Percentiles rank a stretch among this genome's conserved stretches.
These are phyloP conservation scores for Hartigia nigra DNA, from an alignment of 2,888 invertebrate species.

Conservation along the genomic window DNA sequence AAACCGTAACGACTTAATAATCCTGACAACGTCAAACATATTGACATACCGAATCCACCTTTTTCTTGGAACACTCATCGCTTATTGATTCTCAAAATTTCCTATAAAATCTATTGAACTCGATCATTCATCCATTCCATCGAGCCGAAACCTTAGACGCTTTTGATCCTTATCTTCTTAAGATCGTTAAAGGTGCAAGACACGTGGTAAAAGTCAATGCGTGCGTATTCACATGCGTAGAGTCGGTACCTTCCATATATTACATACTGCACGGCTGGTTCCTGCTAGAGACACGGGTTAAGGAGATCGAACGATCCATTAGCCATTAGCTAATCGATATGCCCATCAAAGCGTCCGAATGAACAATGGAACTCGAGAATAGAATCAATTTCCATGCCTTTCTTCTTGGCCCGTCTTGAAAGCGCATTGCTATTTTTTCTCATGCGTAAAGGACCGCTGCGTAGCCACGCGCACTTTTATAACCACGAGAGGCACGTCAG, in stretches of 20 bases:
- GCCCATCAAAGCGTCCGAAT: constrained; percentile 24
- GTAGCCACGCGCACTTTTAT: not conserved
- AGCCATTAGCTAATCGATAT: constrained; percentile 26
- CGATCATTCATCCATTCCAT: constrained; percentile 38
- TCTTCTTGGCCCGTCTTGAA: constrained; percentile 5
- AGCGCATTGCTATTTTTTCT: constrained; percentile 9
- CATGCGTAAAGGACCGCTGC: constrained; percentile 1
- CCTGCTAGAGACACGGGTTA: constrained; percentile 18
- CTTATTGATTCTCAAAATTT: constrained; percentile 24
- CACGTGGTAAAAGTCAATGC: not conserved
- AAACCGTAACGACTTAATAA: constrained; percentile 13
- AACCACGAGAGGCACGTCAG: not conserved
- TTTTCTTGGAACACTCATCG: not conserved
- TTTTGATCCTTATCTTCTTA: not conserved
- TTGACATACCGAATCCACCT: not conserved
- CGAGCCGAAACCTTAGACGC: not conserved
- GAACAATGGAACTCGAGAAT: constrained; percentile 47
- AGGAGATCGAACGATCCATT: constrained; percentile 26
- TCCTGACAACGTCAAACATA: not conserved
- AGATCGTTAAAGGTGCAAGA: not conserved
- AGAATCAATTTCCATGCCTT: constrained; percentile 47
- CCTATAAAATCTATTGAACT: constrained; percentile 40
- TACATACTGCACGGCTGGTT: not conserved
- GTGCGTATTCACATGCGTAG: not conserved
- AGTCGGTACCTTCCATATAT: not conserved